Percentiles rank a stretch among this genome's conserved stretches.
phyloP scores from a whole-genome alignment of 2,113 vertebrate species.

The Tachycineta bicolor region DNA sequence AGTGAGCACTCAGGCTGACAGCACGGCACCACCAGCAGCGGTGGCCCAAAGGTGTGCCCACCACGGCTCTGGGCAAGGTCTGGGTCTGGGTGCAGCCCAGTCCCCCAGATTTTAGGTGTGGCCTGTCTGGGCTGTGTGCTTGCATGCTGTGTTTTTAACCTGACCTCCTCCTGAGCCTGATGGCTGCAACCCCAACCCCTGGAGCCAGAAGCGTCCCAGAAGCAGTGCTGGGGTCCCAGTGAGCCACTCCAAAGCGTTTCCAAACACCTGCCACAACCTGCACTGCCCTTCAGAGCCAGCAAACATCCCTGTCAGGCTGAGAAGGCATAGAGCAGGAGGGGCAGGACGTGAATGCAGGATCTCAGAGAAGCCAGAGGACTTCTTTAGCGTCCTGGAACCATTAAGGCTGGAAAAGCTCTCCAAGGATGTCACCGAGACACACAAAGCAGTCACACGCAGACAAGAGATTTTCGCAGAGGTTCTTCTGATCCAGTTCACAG shows the following conservation, averaged over 20 bases:
- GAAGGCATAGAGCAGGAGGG: not conserved
- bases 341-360: not conserved
- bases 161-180: not conserved
- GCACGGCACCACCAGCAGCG: not conserved
- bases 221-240: not conserved
- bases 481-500: no score
- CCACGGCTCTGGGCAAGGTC: not conserved
- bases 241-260: not conserved
- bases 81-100: not conserved
- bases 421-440: no score
- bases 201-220: not conserved
- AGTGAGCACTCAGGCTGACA: not conserved
- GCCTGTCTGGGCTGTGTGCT: not conserved
- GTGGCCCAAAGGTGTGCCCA: not conserved
- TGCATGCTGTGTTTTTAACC: slow-evolving; percentile 1
- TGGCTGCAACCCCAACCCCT: not conserved
- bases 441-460: no score
- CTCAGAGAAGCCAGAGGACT: not conserved
- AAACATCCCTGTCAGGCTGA: not conserved
- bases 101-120: not conserved
- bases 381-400: not conserved
- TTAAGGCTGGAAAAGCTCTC: not conserved
- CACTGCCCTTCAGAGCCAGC: not conserved
- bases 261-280: not conserved
- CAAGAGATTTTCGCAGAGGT: no score